phyloP scores from a whole-genome alignment of 2,888 invertebrate species.

The Ditula angustiorana region DNA sequence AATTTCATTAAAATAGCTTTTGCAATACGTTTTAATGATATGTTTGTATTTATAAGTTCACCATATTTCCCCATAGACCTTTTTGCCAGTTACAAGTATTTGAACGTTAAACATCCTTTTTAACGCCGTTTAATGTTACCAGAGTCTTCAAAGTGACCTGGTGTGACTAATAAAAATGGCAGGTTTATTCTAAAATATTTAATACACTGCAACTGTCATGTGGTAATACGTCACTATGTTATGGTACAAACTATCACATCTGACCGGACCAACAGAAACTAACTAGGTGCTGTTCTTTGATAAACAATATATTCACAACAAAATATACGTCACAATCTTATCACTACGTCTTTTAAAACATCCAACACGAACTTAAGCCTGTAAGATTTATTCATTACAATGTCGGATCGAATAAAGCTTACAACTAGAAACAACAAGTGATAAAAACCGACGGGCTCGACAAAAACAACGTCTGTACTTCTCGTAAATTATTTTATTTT shows the following conservation, averaged over 20 bases:
- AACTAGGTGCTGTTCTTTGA: constrained; percentile 48
- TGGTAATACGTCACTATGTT: constrained; percentile 49
- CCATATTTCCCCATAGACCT: too few species aligned
- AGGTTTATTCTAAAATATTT: constrained; percentile 60
- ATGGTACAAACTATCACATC: constrained; percentile 42
- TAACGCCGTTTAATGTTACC: too few species aligned
- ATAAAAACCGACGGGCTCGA: constrained; percentile 39
- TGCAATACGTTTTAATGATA: too few species aligned
- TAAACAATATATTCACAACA: constrained; percentile 55
- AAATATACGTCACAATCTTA: constrained; percentile 49
- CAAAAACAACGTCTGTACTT: constrained; percentile 61
- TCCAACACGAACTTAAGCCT: constrained; percentile 60
- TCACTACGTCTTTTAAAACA: constrained; percentile 50
- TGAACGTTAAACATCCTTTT: too few species aligned
- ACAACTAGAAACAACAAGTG: constrained; percentile 50
- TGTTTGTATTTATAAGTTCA: too few species aligned
- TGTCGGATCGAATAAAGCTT: constrained; percentile 52
- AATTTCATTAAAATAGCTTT: too few species aligned
- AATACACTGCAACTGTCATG: constrained; percentile 59
- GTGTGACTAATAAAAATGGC: constrained; percentile 50
- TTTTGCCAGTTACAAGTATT: too few species aligned
- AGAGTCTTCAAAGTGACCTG: too few species aligned
- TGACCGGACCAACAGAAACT: constrained; percentile 47
- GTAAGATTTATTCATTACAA: constrained; percentile 56
- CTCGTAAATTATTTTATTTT: constrained; percentile 79